A percentile compares a stretch with the other conserved stretches of the same genome.
Evolutionary conservation across 2,113 vertebrate genomes (phyloP).

Genomic region (Centropristis striata): DNA sequence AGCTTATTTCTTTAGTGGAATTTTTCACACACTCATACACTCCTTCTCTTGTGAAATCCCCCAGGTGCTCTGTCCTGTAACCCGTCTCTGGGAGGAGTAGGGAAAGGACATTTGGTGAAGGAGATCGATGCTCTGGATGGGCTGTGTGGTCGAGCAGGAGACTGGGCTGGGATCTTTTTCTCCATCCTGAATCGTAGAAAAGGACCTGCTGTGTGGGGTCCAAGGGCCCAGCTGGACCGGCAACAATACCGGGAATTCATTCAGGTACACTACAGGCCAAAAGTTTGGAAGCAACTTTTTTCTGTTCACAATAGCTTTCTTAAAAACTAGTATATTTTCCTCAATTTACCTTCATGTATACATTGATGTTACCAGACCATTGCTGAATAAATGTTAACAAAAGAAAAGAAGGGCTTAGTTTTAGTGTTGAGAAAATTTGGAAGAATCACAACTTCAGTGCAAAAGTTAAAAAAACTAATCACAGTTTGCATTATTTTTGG

Average conservation of each 20-base stretch:
- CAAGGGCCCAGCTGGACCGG: slow-evolving; percentile 94
- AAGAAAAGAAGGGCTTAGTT: no score
- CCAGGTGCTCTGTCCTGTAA: slow-evolving; percentile 96
- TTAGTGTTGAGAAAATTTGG: no score
- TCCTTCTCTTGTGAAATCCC: background rate
- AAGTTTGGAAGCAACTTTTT: no score
- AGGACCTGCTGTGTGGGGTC: slow-evolving; percentile 97
- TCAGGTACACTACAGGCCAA: no score
- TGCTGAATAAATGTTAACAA: no score
- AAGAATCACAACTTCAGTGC: no score
- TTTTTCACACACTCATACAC: background rate
- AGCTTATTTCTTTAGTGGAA: background rate
- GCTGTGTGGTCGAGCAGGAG: slow-evolving; percentile 92
- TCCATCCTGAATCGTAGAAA: slow-evolving; percentile 94
- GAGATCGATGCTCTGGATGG: slow-evolving; percentile 96
- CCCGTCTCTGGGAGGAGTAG: slow-evolving; percentile 95
- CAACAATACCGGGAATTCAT: slow-evolving; percentile 89
- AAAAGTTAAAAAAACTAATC: no score
- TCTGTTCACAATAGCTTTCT: no score
- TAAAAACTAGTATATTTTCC: no score
- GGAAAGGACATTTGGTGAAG: slow-evolving; percentile 94
- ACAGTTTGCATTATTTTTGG: no score
- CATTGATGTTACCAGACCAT: no score
- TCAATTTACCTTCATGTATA: no score
- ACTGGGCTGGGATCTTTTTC: slow-evolving; percentile 93